Evolutionary conservation across 2,888 invertebrate species (phyloP).

Genomic region (Callyntrura sp.): DNA sequence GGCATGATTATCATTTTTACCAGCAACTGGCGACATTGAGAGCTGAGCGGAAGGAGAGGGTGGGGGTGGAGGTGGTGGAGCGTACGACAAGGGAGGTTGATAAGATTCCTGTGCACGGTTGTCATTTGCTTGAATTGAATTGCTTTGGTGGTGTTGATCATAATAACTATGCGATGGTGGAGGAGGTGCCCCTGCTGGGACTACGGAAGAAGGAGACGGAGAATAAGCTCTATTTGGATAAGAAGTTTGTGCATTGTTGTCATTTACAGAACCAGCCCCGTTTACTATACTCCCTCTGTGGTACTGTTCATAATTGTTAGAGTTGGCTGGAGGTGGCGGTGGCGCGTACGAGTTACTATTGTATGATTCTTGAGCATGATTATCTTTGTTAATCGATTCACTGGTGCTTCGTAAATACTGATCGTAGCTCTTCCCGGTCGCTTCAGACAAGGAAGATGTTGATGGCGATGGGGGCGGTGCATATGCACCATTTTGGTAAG

Average conservation of each 20-base stretch:
- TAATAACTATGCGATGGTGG: not conserved
- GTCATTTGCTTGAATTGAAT: not conserved
- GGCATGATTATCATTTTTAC: constrained; percentile 12
- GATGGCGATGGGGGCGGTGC: not conserved
- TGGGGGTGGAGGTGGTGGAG: constrained; percentile 14
- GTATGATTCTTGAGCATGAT: constrained; percentile 11
- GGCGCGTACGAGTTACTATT: not conserved
- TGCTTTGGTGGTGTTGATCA: not conserved
- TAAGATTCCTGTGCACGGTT: constrained; percentile 28
- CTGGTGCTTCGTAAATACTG: not conserved
- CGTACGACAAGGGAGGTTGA: not conserved
- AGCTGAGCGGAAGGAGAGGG: not conserved
- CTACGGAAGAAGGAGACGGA: not conserved
- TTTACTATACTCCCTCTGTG: not conserved
- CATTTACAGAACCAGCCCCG: not conserved
- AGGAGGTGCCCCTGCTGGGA: not conserved
- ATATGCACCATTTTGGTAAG: constrained; percentile 15
- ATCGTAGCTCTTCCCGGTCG: not conserved
- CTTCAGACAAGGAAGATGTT: not conserved
- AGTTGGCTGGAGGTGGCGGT: not conserved
- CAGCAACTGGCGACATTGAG: not conserved
- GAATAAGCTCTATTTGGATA: not conserved
- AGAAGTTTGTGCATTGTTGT: constrained; percentile 31
- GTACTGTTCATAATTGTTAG: not conserved
- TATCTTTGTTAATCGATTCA: not conserved